These are phyloP conservation scores for Neomorphus geoffroyi DNA, from an alignment of 2,797 vertebrate species.

Conservation along the genomic window DNA sequence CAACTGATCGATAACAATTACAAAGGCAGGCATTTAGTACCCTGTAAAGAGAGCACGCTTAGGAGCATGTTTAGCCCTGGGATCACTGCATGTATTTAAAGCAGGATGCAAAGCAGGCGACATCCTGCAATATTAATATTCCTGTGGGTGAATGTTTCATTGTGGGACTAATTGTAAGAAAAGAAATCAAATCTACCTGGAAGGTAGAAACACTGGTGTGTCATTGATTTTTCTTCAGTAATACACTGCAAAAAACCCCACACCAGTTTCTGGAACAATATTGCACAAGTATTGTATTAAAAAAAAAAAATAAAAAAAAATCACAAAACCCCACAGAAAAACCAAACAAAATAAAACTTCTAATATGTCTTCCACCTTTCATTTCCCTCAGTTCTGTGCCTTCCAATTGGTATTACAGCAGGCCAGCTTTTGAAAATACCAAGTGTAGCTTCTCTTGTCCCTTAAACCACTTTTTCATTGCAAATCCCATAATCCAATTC, in stretches of 20 bases:
- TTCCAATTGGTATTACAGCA: background rate
- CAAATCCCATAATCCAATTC: conserved; percentile 68
- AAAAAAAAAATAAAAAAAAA: background rate
- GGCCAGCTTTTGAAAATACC: background rate
- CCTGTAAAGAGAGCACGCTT: background rate
- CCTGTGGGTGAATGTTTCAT: background rate
- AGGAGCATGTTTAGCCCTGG: background rate
- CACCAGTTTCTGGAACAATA: background rate
- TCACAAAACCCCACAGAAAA: background rate
- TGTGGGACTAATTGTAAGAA: background rate
- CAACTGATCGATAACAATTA: conserved; percentile 34
- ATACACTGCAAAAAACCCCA: background rate
- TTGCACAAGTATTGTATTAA: background rate
- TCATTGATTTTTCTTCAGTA: conserved; percentile 10
- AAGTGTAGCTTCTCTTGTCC: background rate
- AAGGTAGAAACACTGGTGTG: background rate
- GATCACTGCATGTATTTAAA: background rate
- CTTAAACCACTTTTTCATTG: conserved; percentile 46
- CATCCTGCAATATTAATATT: background rate
- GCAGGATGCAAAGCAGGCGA: background rate
- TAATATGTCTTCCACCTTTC: background rate
- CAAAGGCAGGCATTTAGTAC: background rate
- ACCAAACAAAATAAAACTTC: background rate
- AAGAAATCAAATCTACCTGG: conserved; percentile 19
- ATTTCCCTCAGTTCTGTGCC: background rate